These are phyloP conservation scores for Chunga burmeisteri DNA, from an alignment of 2,113 vertebrate species.

Conservation along the genomic window DNA sequence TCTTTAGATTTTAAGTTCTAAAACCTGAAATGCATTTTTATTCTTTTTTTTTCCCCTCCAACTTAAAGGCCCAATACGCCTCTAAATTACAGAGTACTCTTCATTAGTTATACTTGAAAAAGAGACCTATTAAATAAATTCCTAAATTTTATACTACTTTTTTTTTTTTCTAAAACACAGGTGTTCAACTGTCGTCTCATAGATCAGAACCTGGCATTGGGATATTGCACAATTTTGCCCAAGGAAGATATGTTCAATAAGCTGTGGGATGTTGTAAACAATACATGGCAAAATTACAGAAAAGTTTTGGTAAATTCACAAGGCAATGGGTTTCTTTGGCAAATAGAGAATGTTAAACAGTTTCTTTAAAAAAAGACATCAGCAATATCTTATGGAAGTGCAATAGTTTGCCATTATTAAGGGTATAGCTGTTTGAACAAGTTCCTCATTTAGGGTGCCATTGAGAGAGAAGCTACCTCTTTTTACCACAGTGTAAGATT, in stretches of 20 bases:
- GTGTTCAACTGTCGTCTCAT: conserved; percentile 90
- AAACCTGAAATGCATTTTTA: background rate
- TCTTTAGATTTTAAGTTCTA: background rate
- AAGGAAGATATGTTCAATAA: conserved; percentile 82
- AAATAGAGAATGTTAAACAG: background rate
- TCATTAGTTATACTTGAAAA: background rate
- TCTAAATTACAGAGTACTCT: background rate
- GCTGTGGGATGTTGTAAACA: conserved; percentile 92
- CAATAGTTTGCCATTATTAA: background rate
- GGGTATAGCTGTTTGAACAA: background rate
- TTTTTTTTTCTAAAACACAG: conserved; percentile 47
- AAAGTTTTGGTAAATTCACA: conserved; percentile 84
- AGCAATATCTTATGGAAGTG: background rate
- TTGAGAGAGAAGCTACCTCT: background rate
- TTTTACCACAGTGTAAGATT: background rate
- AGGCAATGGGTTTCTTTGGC: background rate
- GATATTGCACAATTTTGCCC: conserved; percentile 87
- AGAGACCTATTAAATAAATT: background rate
- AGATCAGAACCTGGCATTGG: conserved; percentile 87
- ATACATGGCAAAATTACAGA: conserved; percentile 91
- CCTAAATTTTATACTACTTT: background rate
- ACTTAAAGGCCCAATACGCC: background rate
- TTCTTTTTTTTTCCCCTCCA: background rate
- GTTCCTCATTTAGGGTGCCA: background rate
- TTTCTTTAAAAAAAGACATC: background rate